phyloP scores from a whole-genome alignment of 2,797 vertebrate genomes.

The Acipenser transmontanus region DNA sequence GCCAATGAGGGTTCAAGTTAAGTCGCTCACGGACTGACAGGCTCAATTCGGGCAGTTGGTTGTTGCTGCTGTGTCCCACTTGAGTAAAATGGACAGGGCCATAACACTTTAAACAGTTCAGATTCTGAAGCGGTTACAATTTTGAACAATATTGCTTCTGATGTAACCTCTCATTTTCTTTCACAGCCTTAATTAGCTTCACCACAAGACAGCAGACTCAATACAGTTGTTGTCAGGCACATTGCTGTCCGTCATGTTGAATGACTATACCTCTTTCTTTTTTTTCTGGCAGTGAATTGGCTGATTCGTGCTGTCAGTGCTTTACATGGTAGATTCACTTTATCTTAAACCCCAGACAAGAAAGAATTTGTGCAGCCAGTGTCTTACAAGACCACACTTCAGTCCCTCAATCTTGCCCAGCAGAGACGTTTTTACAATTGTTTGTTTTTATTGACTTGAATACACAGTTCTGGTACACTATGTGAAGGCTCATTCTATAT shows the following conservation, averaged over 20 bases:
- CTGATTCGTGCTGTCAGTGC: not conserved
- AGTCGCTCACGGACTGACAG: too few species aligned
- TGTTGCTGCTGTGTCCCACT: too few species aligned
- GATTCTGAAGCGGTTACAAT: not conserved
- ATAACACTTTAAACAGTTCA: not conserved
- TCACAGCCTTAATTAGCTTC: conserved; percentile 7
- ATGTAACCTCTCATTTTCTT: conserved; percentile 4
- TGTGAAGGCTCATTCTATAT: too few species aligned
- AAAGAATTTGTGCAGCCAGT: not conserved
- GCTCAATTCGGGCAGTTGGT: too few species aligned
- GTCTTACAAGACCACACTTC: not conserved
- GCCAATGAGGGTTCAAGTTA: too few species aligned
- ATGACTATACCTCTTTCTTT: not conserved
- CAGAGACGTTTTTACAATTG: too few species aligned
- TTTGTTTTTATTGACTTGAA: too few species aligned
- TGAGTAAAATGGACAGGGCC: too few species aligned
- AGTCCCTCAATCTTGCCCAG: not conserved
- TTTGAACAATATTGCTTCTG: not conserved
- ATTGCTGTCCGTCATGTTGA: conserved; percentile 3
- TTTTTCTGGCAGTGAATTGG: conserved; percentile 2
- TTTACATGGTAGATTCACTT: not conserved
- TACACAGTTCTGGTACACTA: too few species aligned
- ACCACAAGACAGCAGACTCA: conserved; percentile 1
- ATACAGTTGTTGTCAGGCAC: not conserved
- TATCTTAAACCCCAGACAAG: not conserved